Conservation (phyloP, 2,113 vertebrate species). For the Recurvirostra avosetta region DNA sequence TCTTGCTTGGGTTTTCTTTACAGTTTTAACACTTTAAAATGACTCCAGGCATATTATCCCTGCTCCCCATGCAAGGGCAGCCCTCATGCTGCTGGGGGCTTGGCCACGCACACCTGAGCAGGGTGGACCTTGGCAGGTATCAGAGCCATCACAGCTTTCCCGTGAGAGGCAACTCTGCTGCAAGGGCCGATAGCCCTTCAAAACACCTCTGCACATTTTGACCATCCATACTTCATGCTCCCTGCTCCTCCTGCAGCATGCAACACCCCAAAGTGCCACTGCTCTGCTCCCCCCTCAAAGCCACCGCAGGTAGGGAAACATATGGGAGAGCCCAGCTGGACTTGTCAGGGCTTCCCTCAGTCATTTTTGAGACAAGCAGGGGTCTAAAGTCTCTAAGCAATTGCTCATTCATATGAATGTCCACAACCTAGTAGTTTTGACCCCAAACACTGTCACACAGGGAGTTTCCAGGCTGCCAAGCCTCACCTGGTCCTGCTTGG, state of each 20-base stretch:
- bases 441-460: too few species aligned
- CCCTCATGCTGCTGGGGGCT: fast-evolving
- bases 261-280: neutral
- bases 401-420: neutral
- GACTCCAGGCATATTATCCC: neutral
- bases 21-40: neutral
- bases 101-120: fast-evolving
- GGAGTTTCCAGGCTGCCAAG: neutral
- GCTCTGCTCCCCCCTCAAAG: neutral
- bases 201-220: neutral
- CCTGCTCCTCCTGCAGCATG: neutral
- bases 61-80: fast-evolving
- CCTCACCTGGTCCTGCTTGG: neutral
- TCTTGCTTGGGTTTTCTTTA: neutral
- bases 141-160: fast-evolving
- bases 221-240: too few species aligned
- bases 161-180: neutral
- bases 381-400: neutral
- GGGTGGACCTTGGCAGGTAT: neutral
- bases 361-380: neutral
- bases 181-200: neutral
- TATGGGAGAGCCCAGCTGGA: neutral
- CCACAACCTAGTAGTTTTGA: neutral
- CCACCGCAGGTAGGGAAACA: neutral
- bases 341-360: neutral